Evolutionary conservation across 2,888 invertebrate genomes (phyloP), one percentile per base, ranked within the genome.

Genomic region (Odontomyia ornata): DNA sequence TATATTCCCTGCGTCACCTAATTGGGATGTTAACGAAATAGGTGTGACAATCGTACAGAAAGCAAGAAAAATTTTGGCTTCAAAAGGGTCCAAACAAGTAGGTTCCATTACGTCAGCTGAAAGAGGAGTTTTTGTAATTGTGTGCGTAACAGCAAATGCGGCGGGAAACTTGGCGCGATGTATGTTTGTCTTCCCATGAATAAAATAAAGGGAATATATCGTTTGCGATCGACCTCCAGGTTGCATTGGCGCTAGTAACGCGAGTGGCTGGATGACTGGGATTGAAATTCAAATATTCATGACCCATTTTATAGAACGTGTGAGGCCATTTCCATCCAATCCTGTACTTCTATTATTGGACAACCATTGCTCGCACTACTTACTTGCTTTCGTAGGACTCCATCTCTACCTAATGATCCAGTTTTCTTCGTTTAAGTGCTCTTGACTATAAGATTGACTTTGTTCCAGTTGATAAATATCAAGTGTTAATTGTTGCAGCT

Each of bases 101-200:
- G 80, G 85, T 85, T 23, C 72, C 47, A 3, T 84, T 9, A 83
- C 83, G 13, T 85, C 85, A 21, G 84, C 81, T 3, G 85, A 86
- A 81, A 77, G 83, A 72, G 83, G 84, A 27, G 81, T 80, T 18
- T 15, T 1, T 18, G 52, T 52, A 52, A 52, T 0, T 7, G 15
- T 52, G 1, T 79, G 80, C 72, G 36, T 80, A 23, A 82, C 82
- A 30, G 81, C 84, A 27, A 81, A 79, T 79, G 83, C 83, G 23
- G 76, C 73, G 23, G 84, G 84, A 21, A 83, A 83, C 81, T 30
- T 75, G 28, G 78, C 84, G 73, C 83, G 84, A 36, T 83, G 84
- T n/a, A 79, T 83, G 25, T 83, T 86, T 75, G 76, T 84, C n/a
- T 85, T 85, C 80, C 84, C 84, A 1, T 2, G 28, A 65, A 65